Evolutionary conservation across 2,797 vertebrate genomes (phyloP).

Genomic region (Sebastes steindachneri): DNA sequence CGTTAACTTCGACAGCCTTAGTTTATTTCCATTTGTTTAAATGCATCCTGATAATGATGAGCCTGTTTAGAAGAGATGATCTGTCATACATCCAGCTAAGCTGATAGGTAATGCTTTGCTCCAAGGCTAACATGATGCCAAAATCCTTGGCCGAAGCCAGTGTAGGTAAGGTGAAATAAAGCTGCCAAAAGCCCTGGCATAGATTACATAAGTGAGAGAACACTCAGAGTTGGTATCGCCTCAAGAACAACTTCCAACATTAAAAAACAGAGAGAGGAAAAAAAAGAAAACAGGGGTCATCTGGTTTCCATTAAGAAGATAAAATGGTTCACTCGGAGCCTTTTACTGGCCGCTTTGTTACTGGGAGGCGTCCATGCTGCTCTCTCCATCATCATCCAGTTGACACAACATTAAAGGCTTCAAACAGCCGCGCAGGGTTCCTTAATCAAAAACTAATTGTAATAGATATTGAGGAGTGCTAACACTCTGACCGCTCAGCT

Average conservation of each 20-base stretch:
- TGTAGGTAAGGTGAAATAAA: slow-evolving; percentile 55
- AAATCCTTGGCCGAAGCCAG: slow-evolving; percentile 31
- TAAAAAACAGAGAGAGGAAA: slow-evolving; percentile 77
- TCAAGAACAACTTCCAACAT: slow-evolving; percentile 91
- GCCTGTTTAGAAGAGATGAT: slow-evolving; percentile 3
- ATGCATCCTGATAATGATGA: background rate
- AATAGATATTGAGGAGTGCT: slow-evolving; percentile 98
- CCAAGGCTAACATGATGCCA: background rate
- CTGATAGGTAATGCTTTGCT: slow-evolving; percentile 15
- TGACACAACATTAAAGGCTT: slow-evolving; percentile 99
- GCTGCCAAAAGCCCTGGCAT: slow-evolving; percentile 59
- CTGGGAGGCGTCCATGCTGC: slow-evolving; percentile 91
- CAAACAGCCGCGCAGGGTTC: slow-evolving; percentile 90
- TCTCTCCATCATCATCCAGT: slow-evolving; percentile 96
- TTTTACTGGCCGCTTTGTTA: slow-evolving; percentile 97
- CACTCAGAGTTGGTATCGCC: slow-evolving; percentile 68
- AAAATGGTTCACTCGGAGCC: slow-evolving; percentile 97
- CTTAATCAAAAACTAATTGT: slow-evolving; percentile 99
- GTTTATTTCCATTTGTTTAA: background rate
- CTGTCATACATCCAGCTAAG: background rate
- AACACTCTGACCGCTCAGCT: slow-evolving; percentile 92
- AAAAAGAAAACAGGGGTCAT: slow-evolving; percentile 86
- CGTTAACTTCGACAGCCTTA: too few species aligned
- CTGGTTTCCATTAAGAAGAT: slow-evolving; percentile 99
- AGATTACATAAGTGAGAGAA: slow-evolving; percentile 75